These are phyloP conservation scores for Gymnothorax javanicus DNA, from an alignment of 2,797 vertebrate species.

Conservation along the genomic window DNA sequence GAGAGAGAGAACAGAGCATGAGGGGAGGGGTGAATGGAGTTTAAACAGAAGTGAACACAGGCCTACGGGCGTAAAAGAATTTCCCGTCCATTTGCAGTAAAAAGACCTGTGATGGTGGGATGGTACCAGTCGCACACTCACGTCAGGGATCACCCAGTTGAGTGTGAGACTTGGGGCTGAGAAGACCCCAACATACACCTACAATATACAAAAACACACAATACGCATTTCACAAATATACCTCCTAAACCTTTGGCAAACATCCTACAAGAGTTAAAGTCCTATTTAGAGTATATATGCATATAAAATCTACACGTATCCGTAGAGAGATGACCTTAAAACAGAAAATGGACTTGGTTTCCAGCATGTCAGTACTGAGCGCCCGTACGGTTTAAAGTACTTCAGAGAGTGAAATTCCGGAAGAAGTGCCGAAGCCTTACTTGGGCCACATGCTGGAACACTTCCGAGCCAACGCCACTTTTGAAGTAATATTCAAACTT, in stretches of 20 bases:
- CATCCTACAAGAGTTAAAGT: slow-evolving; percentile 44
- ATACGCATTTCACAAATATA: slow-evolving; percentile 27
- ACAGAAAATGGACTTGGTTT: slow-evolving; percentile 21
- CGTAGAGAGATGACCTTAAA: slow-evolving; percentile 8
- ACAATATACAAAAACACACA: slow-evolving; percentile 34
- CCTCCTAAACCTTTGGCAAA: slow-evolving; percentile 46
- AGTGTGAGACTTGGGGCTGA: slow-evolving; percentile 1
- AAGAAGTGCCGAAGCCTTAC: neutral
- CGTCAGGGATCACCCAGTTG: slow-evolving; percentile 40
- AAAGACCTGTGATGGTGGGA: neutral
- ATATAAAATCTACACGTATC: slow-evolving; percentile 34
- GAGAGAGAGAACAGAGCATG: slow-evolving; percentile 18
- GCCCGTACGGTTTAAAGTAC: slow-evolving; percentile 20
- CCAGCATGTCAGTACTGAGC: neutral
- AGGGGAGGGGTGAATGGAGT: neutral
- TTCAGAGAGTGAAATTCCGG: slow-evolving; percentile 15
- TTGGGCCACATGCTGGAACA: neutral
- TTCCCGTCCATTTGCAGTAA: neutral
- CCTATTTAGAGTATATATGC: slow-evolving; percentile 50
- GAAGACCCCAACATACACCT: slow-evolving; percentile 17
- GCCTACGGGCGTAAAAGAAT: slow-evolving; percentile 18
- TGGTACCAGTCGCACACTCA: slow-evolving; percentile 25
- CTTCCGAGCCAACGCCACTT: slow-evolving; percentile 12
- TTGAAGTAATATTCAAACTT: slow-evolving; percentile 32
- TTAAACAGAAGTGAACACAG: slow-evolving; percentile 30